phyloP scores from a whole-genome alignment of 2,797 vertebrate genomes.

The Poecile montanus region DNA sequence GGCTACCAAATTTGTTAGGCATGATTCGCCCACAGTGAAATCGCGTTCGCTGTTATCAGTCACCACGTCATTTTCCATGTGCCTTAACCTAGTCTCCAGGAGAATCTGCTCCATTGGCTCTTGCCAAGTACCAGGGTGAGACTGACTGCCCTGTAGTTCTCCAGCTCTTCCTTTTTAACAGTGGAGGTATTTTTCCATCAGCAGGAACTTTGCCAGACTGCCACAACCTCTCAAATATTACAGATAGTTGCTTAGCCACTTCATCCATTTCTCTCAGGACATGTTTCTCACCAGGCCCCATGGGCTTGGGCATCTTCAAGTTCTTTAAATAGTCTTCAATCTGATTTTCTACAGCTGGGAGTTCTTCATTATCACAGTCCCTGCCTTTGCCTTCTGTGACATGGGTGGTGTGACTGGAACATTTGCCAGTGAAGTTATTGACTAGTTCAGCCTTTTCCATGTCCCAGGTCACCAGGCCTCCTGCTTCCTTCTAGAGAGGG shows the following conservation, averaged over 20 bases:
- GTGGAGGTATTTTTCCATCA: not conserved
- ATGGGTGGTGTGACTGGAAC: not conserved
- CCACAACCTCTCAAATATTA: not conserved
- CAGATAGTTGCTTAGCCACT: not conserved
- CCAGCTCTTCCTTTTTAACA: not conserved
- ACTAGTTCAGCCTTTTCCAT: not conserved
- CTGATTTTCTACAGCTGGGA: not conserved
- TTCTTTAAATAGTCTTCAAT: not conserved
- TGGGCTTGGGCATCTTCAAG: too few species aligned
- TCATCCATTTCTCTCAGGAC: not conserved
- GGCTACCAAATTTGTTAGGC: not conserved
- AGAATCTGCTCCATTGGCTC: not conserved
- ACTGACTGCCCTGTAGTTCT: not conserved
- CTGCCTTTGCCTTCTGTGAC: not conserved
- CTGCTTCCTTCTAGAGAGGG: not conserved
- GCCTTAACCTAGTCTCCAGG: not conserved
- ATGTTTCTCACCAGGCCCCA: not conserved
- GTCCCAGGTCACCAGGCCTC: not conserved
- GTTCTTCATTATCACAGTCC: not conserved
- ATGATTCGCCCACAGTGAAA: not conserved
- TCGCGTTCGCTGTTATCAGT: rapidly evolving
- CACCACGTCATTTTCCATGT: not conserved
- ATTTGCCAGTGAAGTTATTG: not conserved
- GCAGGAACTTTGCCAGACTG: not conserved
- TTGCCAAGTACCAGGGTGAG: not conserved